Percentiles rank a stretch among this genome's conserved stretches.
These are phyloP conservation scores for Diadumene lineata DNA, from an alignment of 92 coral and sea anemone species.

Conservation along the genomic window DNA sequence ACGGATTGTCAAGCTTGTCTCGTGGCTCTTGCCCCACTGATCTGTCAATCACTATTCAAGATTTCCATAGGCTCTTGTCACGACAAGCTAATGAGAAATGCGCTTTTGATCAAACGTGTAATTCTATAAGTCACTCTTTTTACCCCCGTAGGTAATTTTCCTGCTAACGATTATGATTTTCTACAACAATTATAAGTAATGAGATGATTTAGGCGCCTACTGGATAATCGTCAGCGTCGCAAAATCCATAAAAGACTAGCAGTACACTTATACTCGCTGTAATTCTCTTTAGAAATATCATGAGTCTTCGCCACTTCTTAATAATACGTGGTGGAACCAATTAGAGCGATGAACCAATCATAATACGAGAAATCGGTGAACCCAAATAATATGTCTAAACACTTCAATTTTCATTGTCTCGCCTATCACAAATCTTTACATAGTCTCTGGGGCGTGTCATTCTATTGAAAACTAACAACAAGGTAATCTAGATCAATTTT, in stretches of 20 bases:
- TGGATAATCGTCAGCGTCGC: not conserved
- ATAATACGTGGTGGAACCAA: conserved; percentile 99
- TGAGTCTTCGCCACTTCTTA: conserved; percentile 96
- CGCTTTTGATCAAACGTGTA: conserved; percentile 53
- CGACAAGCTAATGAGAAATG: conserved; percentile 72
- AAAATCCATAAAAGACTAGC: conserved; percentile 32
- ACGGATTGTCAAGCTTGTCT: conserved; percentile 99
- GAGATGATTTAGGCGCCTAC: conserved; percentile 21
- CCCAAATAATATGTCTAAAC: conserved; percentile 99
- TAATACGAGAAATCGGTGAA: conserved; percentile 76
- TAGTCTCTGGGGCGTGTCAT: conserved; percentile 97
- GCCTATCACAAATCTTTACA: conserved; percentile 93
- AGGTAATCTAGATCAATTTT: conserved; percentile 94
- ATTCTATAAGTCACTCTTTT: not conserved
- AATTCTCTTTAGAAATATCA: conserved; percentile 87
- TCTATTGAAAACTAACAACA: conserved; percentile 89
- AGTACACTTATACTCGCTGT: conserved; percentile 55
- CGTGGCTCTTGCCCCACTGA: conserved; percentile 99
- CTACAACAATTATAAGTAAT: conserved; percentile 9
- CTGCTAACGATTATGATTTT: not conserved
- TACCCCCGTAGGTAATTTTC: not conserved
- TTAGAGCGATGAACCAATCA: conserved; percentile 92
- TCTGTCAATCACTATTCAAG: conserved; percentile 99
- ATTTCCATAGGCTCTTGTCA: conserved; percentile 98
- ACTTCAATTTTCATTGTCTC: conserved; percentile 98